Percentiles rank a stretch among this genome's conserved stretches.
Conservation (phyloP, 1,140 invertebrate genomes). For the Calephelis nemesis region DNA sequence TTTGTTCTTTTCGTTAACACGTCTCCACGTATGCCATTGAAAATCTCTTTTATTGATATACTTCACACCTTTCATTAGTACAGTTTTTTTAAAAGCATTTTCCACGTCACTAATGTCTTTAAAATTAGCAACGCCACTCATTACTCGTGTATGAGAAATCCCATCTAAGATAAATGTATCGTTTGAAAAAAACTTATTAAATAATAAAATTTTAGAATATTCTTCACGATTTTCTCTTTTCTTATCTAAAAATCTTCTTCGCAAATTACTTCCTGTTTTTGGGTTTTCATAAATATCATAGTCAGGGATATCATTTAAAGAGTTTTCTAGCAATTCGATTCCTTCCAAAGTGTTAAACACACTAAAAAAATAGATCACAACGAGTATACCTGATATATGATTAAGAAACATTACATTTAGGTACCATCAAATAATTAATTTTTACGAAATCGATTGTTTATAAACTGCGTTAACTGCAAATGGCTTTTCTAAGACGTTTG, state of each 20-base stretch:
- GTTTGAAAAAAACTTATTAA: slow-evolving; percentile 32
- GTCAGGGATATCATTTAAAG: slow-evolving; percentile 1
- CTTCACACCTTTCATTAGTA: slow-evolving; percentile 43
- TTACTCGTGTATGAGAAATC: slow-evolving; percentile 36
- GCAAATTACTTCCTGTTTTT: slow-evolving; percentile 15
- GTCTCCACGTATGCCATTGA: slow-evolving; percentile 52
- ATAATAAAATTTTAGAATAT: slow-evolving; percentile 26
- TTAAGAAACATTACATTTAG: background rate
- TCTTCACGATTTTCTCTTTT: slow-evolving; percentile 25
- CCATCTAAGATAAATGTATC: slow-evolving; percentile 36
- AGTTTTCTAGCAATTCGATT: slow-evolving; percentile 9
- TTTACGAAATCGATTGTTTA: background rate
- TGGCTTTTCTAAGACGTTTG: background rate
- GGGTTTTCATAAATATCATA: slow-evolving; percentile 14
- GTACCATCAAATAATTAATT: background rate
- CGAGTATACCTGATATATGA: background rate
- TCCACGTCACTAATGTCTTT: slow-evolving; percentile 29
- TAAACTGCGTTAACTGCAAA: background rate
- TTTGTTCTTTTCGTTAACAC: slow-evolving; percentile 29
- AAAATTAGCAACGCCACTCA: background rate
- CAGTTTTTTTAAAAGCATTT: slow-evolving; percentile 38
- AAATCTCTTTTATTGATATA: slow-evolving; percentile 47
- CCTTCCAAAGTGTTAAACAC: background rate
- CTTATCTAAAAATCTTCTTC: slow-evolving; percentile 28
- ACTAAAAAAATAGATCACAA: background rate